Conservation (phyloP, 2,113 vertebrate genomes). For the Aegithalos caudatus region DNA sequence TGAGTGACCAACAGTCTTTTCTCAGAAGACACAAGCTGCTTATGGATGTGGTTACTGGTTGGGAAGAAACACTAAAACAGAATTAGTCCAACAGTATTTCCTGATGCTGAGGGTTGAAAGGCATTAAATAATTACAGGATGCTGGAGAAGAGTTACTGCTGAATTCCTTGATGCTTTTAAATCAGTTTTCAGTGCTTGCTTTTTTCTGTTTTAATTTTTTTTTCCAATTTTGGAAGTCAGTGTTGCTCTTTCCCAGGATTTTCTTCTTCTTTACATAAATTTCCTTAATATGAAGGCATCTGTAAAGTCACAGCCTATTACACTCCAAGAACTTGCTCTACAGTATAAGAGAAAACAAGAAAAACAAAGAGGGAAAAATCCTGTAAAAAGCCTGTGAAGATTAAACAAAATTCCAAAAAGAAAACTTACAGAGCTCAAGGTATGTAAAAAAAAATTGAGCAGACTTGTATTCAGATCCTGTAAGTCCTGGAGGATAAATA, state of each 20-base stretch:
- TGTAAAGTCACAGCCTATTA: conserved; percentile 62
- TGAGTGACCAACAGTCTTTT: conserved; percentile 53
- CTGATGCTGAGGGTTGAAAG: conserved; percentile 26
- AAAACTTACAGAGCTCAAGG: neutral
- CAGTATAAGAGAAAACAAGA: neutral
- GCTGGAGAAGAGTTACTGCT: conserved; percentile 30
- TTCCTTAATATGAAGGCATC: conserved; percentile 13
- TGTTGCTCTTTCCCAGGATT: conserved; percentile 37
- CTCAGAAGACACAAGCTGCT: conserved; percentile 38
- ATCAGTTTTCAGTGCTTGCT: conserved; percentile 69
- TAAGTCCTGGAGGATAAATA: neutral
- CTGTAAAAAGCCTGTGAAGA: neutral
- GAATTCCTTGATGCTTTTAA: conserved; percentile 29
- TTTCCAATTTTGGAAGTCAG: conserved; percentile 4
- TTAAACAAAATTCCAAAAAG: neutral
- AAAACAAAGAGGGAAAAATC: neutral
- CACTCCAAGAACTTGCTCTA: conserved; percentile 56
- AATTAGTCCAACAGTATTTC: conserved; percentile 58
- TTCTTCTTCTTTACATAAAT: conserved; percentile 47
- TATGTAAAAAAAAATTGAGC: neutral
- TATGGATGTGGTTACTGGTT: conserved; percentile 23
- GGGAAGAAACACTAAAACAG: conserved; percentile 48
- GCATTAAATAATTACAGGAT: conserved; percentile 32
- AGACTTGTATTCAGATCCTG: neutral
- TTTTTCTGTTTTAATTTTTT: neutral